These are phyloP conservation scores for Pempheris klunzingeri DNA, from an alignment of 2,797 vertebrate species.

Conservation along the genomic window DNA sequence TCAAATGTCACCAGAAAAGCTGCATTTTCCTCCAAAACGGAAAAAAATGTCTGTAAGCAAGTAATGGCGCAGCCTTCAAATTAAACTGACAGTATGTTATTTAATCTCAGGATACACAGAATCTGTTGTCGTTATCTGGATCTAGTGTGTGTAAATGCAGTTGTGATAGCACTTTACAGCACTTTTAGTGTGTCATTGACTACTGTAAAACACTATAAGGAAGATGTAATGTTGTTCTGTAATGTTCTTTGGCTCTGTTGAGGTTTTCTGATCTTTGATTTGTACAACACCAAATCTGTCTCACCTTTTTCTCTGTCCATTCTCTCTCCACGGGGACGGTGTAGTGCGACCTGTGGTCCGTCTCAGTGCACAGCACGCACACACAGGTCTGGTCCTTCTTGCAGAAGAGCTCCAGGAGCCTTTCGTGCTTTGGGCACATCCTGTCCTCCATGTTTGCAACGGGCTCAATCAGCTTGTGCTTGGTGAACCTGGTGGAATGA, in stretches of 20 bases:
- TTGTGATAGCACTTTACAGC: too few species aligned
- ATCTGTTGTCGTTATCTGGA: not conserved
- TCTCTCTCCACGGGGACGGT: slow-evolving; percentile 87
- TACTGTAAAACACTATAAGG: not conserved
- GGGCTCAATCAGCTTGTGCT: slow-evolving; percentile 87
- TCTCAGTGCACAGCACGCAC: slow-evolving; percentile 88
- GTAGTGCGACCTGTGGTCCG: slow-evolving; percentile 86
- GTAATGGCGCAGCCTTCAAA: not conserved
- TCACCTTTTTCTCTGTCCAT: slow-evolving; percentile 85
- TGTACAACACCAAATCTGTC: not conserved
- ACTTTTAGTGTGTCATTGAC: not conserved
- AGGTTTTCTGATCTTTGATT: too few species aligned
- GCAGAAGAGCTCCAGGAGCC: slow-evolving; percentile 88
- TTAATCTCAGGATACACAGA: not conserved
- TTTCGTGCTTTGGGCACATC: slow-evolving; percentile 86
- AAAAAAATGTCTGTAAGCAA: not conserved
- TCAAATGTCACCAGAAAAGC: not conserved
- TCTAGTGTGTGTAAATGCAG: not conserved
- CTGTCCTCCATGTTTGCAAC: slow-evolving; percentile 87
- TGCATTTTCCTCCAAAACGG: too few species aligned
- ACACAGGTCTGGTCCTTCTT: slow-evolving; percentile 87
- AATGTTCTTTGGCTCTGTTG: too few species aligned
- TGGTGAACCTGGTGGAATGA: slow-evolving; percentile 83
- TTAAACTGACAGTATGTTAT: not conserved
- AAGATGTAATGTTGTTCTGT: not conserved